Evolutionary conservation across 2,113 vertebrate species (phyloP).

Genomic region (Raja brachyura): DNA sequence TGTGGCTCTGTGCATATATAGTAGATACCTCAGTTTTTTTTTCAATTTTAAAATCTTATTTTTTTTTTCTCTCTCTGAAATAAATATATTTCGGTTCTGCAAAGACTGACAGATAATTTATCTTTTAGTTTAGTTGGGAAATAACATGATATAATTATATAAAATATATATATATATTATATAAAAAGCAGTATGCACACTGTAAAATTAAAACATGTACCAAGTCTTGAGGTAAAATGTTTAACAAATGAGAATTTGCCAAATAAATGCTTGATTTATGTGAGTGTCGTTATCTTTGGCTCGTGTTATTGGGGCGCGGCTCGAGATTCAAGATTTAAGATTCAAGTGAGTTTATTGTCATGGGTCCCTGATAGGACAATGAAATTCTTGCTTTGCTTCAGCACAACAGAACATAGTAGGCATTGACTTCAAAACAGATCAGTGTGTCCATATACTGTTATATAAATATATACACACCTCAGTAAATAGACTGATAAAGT

Average conservation of each 20-base stretch:
- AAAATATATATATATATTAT: slow-evolving; percentile 20
- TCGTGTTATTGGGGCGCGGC: too few relatives aligned
- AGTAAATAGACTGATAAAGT: too few relatives aligned
- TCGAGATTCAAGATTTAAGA: too few relatives aligned
- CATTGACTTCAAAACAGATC: too few relatives aligned
- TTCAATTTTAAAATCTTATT: slow-evolving; percentile 37
- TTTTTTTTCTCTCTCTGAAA: slow-evolving; percentile 31
- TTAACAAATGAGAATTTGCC: slow-evolving; percentile 35
- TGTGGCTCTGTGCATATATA: slow-evolving; percentile 31
- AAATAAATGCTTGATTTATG: slow-evolving; percentile 36
- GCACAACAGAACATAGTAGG: too few relatives aligned
- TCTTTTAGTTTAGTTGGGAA: slow-evolving; percentile 34
- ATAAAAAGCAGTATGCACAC: slow-evolving; percentile 33
- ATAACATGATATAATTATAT: slow-evolving; percentile 23
- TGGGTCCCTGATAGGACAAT: too few relatives aligned
- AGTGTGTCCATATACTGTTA: too few relatives aligned
- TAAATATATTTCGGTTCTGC: slow-evolving; percentile 36
- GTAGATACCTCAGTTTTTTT: slow-evolving; percentile 35
- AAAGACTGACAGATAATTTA: slow-evolving; percentile 36
- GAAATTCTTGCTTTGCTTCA: too few relatives aligned
- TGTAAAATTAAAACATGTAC: slow-evolving; percentile 28
- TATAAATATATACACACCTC: too few relatives aligned
- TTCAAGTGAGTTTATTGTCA: too few relatives aligned
- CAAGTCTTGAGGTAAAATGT: slow-evolving; percentile 23
- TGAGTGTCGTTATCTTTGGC: background rate